phyloP scores from a whole-genome alignment of 2,888 invertebrate genomes.

The Tetanocera ferruginea region DNA sequence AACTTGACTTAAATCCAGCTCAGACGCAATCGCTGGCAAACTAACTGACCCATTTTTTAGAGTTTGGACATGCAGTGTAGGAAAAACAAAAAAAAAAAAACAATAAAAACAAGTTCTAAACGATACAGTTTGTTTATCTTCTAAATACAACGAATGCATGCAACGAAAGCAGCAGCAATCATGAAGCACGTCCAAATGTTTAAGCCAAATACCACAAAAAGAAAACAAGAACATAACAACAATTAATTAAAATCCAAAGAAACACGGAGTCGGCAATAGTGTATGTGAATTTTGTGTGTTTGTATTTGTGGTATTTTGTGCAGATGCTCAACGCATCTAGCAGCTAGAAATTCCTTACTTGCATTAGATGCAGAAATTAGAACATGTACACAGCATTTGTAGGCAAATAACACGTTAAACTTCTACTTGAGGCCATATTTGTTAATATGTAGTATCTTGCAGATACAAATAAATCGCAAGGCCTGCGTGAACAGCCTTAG shows the following conservation, averaged over 20 bases:
- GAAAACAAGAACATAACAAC: neutral
- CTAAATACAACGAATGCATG: neutral
- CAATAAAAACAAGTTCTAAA: neutral
- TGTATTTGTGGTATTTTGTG: constrained; percentile 17
- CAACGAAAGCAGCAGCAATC: neutral
- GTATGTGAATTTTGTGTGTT: too few species aligned
- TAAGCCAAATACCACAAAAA: constrained; percentile 14
- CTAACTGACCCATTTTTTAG: constrained; percentile 17
- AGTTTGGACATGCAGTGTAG: neutral
- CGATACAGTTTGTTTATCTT: neutral
- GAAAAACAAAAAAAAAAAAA: neutral
- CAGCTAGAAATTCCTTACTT: neutral
- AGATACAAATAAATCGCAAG: neutral
- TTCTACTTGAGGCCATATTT: neutral
- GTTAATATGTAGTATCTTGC: neutral
- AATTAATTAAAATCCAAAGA: neutral
- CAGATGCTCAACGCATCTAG: neutral
- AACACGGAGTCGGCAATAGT: neutral
- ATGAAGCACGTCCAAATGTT: neutral
- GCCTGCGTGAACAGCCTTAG: neutral
- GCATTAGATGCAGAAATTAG: constrained; percentile 3
- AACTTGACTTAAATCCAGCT: neutral
- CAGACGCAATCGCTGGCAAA: neutral
- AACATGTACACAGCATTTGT: neutral
- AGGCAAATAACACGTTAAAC: neutral